These are phyloP conservation scores for Tachina grossa DNA, from an alignment of 2,888 invertebrate genomes.

Conservation along the genomic window DNA sequence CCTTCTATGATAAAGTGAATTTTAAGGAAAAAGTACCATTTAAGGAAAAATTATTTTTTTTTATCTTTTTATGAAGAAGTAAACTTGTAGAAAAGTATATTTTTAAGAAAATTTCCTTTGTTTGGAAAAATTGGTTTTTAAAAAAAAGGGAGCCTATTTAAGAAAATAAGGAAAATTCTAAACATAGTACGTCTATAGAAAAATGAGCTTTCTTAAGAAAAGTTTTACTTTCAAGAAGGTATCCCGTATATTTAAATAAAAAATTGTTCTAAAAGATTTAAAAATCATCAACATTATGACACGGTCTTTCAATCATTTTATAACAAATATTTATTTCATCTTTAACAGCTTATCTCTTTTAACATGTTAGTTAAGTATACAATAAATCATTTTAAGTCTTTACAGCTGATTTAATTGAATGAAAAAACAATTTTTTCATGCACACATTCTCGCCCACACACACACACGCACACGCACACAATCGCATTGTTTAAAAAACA, in stretches of 20 bases:
- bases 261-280: too few relatives aligned
- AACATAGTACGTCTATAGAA: too few relatives aligned
- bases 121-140: too few relatives aligned
- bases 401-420: slow-evolving; percentile 50
- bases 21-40: neutral
- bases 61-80: neutral
- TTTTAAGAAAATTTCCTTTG: too few relatives aligned
- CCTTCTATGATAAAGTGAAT: neutral
- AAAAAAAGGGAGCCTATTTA: too few relatives aligned
- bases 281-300: too few relatives aligned
- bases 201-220: too few relatives aligned
- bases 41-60: too few relatives aligned
- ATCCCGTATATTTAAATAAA: too few relatives aligned
- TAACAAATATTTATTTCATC: neutral
- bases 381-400: slow-evolving; percentile 52
- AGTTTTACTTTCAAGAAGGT: too few relatives aligned
- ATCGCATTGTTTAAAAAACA: neutral
- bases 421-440: slow-evolving; percentile 10
- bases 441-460: neutral
- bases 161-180: too few relatives aligned
- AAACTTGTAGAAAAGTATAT: too few relatives aligned
- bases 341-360: slow-evolving; percentile 10
- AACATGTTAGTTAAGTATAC: slow-evolving; percentile 16
- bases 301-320: neutral
- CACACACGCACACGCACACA: neutral